Evolutionary conservation across 2,113 vertebrate species (phyloP), one percentile per base, ranked within the genome.

Genomic region (Prolemur simus): DNA sequence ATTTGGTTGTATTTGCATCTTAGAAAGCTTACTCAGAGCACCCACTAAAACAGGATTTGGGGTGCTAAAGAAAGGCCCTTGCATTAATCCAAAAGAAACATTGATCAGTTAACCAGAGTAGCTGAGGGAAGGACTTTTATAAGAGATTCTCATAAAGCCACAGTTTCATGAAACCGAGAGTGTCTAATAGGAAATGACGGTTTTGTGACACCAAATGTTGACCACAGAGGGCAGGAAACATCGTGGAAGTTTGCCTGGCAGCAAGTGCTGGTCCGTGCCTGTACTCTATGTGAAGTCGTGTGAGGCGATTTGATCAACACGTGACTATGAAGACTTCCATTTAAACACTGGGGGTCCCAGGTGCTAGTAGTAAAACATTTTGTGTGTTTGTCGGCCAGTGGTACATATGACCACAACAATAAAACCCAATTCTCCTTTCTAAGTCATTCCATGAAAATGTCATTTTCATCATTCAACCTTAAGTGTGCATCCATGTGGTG

Each of bases 401-500:
- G 82, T 23, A n/a, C 27, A 20, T 60, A 63, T 12, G 21, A 58
- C 6, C 63, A 81, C 29, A 45, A 52, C 34, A 91, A 68, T 56
- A 77, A 85, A 87, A 84, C 27, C 34, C 17, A 91, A 69, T 74
- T 89, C 76, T 90, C 8, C 58, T n/a, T 73, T 68, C 34, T 56
- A 76, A 64, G 34, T 58, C 54, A 93, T 34, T 87, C 80, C 29
- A 64, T 49, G 45, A 84, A 86, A 83, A 83, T 47, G 68, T 58
- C 77, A 90, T 91, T 92, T 97, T 89, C 66, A 86, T 90, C 85
- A 94, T 12, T 90, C 54, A 92, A 52, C 39, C 29, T 60, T 60
- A 45, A 68, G 42, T 13, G 3, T 82, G 45, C 47, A 7, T 32
- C 58, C 69, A 45, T 10, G 18, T 91, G n/a, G n/a, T 20, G 3